Evolutionary conservation across 1,140 invertebrate species (phyloP), one percentile per base, ranked within the genome.

Genomic region (Teleogryllus occipitalis): DNA sequence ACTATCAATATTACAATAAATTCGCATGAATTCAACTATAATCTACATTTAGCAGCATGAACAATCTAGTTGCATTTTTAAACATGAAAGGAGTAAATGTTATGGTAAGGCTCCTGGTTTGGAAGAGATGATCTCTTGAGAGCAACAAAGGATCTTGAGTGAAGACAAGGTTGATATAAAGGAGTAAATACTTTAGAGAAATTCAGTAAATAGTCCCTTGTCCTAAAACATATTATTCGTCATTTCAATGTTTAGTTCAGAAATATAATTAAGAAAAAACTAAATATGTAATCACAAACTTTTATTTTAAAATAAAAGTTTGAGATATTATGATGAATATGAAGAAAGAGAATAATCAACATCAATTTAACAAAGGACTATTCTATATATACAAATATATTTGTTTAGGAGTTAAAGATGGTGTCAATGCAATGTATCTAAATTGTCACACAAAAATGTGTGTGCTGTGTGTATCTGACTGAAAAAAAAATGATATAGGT

Each of bases 21-120:
- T 65, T 65, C 54, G 54, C 54, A 65, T 65, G 10, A 65, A 65
- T 65, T 65, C 54, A 65, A 18, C 54, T 65, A 65, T 65, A 14
- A 65, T 65, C 54, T 65, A 65, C 54, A 65, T 65, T 65, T 65
- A 65, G 54, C 54, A 65, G 54, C 54, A 65, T 65, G 54, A 65
- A 65, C 54, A 65, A 65, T 65, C 54, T 65, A 65, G 54, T 65
- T 65, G 54, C 54, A 65, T 65, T 18, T 65, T 65, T 65, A 65
- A 65, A 65, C 54, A 65, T 14, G 54, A 65, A 65, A 65, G 10
- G 18, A 65, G 18, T 65, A 18, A 18, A 18, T 39, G 27, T 39
- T 39, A 39, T 39, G 27, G 27, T 39, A 39, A 39, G 27, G 27
- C 27, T 39, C 18, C 54, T 65, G 10, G 18, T 65, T 65, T 65